Conservation (phyloP, 2,113 vertebrate species). For the Hippocampus abdominalis region DNA sequence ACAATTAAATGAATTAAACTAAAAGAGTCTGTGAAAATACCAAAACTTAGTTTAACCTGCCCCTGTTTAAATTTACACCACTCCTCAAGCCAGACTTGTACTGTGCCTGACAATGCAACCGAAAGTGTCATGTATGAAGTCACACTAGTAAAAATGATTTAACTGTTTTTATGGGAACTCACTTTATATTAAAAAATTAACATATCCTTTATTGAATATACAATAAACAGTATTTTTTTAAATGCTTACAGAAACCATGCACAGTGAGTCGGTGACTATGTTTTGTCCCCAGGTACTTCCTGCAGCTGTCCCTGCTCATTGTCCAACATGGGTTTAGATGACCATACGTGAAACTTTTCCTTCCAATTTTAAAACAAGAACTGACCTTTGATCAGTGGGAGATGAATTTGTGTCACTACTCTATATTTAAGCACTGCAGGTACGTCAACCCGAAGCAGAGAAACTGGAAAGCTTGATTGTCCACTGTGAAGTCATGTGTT, state of each 20-base stretch:
- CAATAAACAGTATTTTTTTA: neutral
- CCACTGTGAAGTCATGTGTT: neutral
- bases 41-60: too few species aligned
- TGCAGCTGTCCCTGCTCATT: constrained; percentile 24
- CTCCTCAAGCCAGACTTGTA: too few species aligned
- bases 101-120: too few species aligned
- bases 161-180: too few species aligned
- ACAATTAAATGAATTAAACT: too few species aligned
- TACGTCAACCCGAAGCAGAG: neutral
- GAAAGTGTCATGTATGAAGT: too few species aligned
- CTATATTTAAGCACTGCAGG: neutral
- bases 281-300: neutral
- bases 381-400: constrained; percentile 22
- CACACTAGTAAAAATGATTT: too few species aligned
- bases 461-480: neutral
- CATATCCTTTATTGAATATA: too few species aligned
- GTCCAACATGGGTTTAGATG: constrained; percentile 41
- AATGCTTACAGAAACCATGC: neutral
- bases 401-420: neutral
- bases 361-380: constrained; percentile 10
- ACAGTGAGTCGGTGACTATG: neutral
- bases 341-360: constrained; percentile 40
- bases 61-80: too few species aligned
- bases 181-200: too few species aligned
- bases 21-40: too few species aligned